phyloP scores from a whole-genome alignment of 2,113 vertebrate genomes.

The Ammospiza caudacuta region DNA sequence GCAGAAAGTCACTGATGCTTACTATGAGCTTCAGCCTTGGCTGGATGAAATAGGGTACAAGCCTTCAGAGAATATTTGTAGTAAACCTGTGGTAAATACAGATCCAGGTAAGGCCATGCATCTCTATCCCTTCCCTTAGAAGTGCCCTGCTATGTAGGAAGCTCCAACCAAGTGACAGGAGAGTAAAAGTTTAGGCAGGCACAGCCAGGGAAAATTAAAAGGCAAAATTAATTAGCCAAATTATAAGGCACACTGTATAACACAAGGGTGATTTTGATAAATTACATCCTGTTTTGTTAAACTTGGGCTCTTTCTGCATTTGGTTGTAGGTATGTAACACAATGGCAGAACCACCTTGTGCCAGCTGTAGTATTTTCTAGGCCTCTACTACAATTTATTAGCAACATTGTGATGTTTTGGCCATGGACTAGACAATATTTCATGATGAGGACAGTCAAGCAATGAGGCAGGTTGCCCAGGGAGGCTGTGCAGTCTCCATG shows the following conservation, averaged over 20 bases:
- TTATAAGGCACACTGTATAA: neutral
- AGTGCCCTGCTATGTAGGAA: neutral
- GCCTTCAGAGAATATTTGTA: conserved; percentile 72
- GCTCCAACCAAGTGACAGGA: neutral
- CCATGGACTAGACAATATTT: neutral
- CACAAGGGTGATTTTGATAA: neutral
- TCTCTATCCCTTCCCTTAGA: neutral
- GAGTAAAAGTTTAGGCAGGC: neutral
- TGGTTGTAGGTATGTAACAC: neutral
- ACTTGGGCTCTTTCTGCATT: neutral
- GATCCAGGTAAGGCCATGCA: conserved; percentile 84
- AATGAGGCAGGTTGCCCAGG: neutral
- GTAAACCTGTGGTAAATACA: conserved; percentile 84
- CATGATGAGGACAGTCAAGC: neutral
- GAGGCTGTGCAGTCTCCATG: neutral
- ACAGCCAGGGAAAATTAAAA: neutral
- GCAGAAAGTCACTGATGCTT: conserved; percentile 85
- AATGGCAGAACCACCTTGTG: neutral
- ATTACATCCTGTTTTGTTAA: neutral
- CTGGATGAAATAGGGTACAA: conserved; percentile 81
- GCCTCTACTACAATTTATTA: neutral
- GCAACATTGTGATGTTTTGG: neutral
- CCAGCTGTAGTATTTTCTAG: neutral
- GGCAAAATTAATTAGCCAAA: neutral
- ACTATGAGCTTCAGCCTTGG: conserved; percentile 89